Conservation (phyloP, 2,797 vertebrate genomes). For the Paedocypris micromegethes region DNA sequence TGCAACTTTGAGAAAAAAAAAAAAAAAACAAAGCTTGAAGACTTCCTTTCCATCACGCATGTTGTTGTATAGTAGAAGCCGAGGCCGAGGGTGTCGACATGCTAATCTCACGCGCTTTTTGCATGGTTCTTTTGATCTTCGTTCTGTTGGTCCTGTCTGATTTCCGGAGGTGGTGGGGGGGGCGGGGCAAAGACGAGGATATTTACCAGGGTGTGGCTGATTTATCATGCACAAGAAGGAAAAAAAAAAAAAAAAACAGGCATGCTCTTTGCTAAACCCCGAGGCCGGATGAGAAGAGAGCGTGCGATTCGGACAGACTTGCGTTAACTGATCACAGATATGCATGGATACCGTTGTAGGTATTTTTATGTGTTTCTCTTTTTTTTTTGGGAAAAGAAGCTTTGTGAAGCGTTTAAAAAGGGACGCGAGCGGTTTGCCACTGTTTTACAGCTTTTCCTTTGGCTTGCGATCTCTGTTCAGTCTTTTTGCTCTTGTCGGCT, state of each 20-base stretch:
- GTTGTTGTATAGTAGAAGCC: slow-evolving; percentile 66
- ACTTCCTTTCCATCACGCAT: slow-evolving; percentile 62
- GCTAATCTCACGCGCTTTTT: slow-evolving; percentile 54
- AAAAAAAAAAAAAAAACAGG: slow-evolving; percentile 57
- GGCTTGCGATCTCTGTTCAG: slow-evolving; percentile 15
- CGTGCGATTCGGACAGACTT: slow-evolving; percentile 40
- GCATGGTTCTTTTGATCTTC: slow-evolving; percentile 63
- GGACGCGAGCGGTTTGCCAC: slow-evolving; percentile 14
- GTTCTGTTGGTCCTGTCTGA: slow-evolving; percentile 48
- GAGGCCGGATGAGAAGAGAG: slow-evolving; percentile 22
- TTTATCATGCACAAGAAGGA: slow-evolving; percentile 37
- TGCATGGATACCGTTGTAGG: slow-evolving; percentile 80
- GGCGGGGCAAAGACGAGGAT: slow-evolving; percentile 33
- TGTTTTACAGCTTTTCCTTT: slow-evolving; percentile 33
- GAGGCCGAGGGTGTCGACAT: slow-evolving; percentile 50
- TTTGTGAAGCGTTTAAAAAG: slow-evolving; percentile 23
- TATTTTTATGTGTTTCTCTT: slow-evolving; percentile 68
- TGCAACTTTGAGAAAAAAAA: slow-evolving; percentile 64
- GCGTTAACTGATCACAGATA: slow-evolving; percentile 67
- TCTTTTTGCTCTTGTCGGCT: slow-evolving; percentile 14
- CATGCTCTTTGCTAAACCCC: slow-evolving; percentile 66
- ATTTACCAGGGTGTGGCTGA: slow-evolving; percentile 46
- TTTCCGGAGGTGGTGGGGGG: slow-evolving; percentile 37
- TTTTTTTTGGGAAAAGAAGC: slow-evolving; percentile 48
- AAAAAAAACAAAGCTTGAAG: slow-evolving; percentile 28